Base-by-base conservation (phyloP, 2,888 invertebrate species). In the Heteromyza rotundicornis region DNA sequence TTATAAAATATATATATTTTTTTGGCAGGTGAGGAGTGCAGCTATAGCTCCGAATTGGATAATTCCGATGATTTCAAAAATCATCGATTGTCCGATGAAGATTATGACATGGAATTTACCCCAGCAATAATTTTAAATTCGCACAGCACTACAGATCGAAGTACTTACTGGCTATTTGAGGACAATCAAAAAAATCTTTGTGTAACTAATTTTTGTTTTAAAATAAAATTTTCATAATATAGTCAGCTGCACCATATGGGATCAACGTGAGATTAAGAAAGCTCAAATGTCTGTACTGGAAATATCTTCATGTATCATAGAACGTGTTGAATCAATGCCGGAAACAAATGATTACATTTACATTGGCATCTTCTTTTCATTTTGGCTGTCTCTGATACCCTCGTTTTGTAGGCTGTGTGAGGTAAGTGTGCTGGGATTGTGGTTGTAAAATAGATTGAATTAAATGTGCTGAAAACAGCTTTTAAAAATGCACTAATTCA, bases 211-310 rank as follows among this genome's bases (percentile, higher is more conserved):
- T n/a, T n/a, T 58, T n/a, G 14, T 40, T 14, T 40, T n/a, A 40
- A 40, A 36, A 44, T 49, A 55, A n/a, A 70, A 17, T 12, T 27
- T 35, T 36, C 2, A 10, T 47, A 67, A 23, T 20, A 58, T 76
- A 96, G 96, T 97, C 64, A 96, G 94, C 75, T 98, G 97, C 80
- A 94, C 95, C 55, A 92, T 98, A 84, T 98, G 97, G 96, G 95
- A 96, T 78, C 89, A 89, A 27, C 89, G 91, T 7, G 95, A 96
- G 65, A 90, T 93, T 22, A 92, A 96, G 76, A 96, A 97, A 80
- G 94, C 95, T 0, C 95, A 97, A 81, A 86, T 98, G 68, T 95
- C 96, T 0, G 95, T 96, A 2, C 86, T 98, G 63, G 97, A 98
- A 83, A 96, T 98, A 73, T 95, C 95, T 78, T 95, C 95, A 74